A percentile compares a stretch with the other conserved stretches of the same genome.
phyloP scores from a whole-genome alignment of 2,888 invertebrate species.

The Pheosia gnoma region DNA sequence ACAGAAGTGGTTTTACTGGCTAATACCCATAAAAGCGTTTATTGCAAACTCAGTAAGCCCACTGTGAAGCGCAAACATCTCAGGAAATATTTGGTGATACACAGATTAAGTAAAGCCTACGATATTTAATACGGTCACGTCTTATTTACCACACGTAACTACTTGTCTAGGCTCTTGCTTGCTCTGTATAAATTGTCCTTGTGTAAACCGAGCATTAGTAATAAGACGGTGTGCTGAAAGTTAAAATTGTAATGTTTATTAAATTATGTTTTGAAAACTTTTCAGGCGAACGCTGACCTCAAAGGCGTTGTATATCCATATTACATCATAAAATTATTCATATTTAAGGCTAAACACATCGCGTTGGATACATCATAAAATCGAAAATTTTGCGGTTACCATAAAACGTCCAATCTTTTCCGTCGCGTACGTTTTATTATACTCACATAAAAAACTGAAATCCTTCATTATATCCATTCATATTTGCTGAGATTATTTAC shows the following conservation, averaged over 20 bases:
- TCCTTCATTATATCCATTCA: conserved; percentile 20
- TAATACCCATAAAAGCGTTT: conserved; percentile 19
- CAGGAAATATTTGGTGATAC: conserved; percentile 25
- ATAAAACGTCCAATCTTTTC: conserved; percentile 17
- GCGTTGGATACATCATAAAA: not conserved
- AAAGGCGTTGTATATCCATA: no score
- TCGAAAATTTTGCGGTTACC: not conserved
- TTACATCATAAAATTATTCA: not conserved
- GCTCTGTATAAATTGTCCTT: no score
- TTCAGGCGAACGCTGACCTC: no score
- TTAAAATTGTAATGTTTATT: no score
- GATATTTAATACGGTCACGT: conserved; percentile 30
- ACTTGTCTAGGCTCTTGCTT: not conserved
- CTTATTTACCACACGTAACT: conserved; percentile 2
- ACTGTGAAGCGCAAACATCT: conserved; percentile 29
- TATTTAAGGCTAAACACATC: not conserved
- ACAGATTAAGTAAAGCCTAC: conserved; percentile 21
- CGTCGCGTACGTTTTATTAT: conserved; percentile 14
- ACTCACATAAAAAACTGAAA: conserved; percentile 18
- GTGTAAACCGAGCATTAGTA: no score
- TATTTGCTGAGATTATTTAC: conserved; percentile 11
- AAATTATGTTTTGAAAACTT: no score
- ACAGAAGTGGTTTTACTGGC: not conserved
- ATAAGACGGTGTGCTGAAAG: no score
- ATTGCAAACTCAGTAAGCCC: conserved; percentile 20